Evolutionary conservation across 2,113 vertebrate genomes (phyloP).

Genomic region (Pelodiscus sinensis): DNA sequence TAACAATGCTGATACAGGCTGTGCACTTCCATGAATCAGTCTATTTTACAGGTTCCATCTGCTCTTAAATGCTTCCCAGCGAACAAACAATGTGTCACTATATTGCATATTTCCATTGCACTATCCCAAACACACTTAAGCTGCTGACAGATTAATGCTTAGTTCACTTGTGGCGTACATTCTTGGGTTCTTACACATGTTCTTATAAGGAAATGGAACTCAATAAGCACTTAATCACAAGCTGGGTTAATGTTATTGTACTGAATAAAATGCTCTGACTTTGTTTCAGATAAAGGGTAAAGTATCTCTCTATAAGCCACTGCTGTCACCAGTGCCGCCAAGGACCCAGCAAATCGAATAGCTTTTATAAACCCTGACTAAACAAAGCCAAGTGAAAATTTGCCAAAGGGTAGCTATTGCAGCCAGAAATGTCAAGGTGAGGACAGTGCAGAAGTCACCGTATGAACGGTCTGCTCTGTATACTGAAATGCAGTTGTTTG

Average conservation of each 20-base stretch:
- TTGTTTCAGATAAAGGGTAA: slow-evolving; percentile 42
- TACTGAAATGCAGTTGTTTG: slow-evolving; percentile 9
- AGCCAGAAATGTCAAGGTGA: background rate
- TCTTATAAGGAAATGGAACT: slow-evolving; percentile 77
- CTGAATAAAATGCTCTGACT: slow-evolving; percentile 25
- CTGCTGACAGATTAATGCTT: slow-evolving; percentile 76
- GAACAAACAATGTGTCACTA: slow-evolving; percentile 64
- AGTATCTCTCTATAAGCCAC: slow-evolving; percentile 30
- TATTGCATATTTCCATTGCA: slow-evolving; percentile 44
- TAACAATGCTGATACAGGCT: slow-evolving; percentile 26
- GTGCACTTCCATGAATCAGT: slow-evolving; percentile 34
- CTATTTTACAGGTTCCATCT: slow-evolving; percentile 64
- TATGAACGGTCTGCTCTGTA: background rate
- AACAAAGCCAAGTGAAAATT: slow-evolving; percentile 46
- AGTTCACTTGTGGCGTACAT: slow-evolving; percentile 64
- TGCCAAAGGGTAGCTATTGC: background rate
- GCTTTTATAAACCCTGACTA: slow-evolving; percentile 36
- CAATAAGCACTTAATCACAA: slow-evolving; percentile 59
- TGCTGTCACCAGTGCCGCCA: slow-evolving; percentile 17
- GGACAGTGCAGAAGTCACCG: slow-evolving; percentile 7
- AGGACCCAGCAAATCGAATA: slow-evolving; percentile 47
- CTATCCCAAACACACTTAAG: slow-evolving; percentile 71
- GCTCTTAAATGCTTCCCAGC: slow-evolving; percentile 62
- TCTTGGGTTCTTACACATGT: slow-evolving; percentile 69
- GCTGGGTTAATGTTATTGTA: slow-evolving; percentile 24